phyloP scores from a whole-genome alignment of 1,140 invertebrate genomes.

The Drosophila tropicalis region DNA sequence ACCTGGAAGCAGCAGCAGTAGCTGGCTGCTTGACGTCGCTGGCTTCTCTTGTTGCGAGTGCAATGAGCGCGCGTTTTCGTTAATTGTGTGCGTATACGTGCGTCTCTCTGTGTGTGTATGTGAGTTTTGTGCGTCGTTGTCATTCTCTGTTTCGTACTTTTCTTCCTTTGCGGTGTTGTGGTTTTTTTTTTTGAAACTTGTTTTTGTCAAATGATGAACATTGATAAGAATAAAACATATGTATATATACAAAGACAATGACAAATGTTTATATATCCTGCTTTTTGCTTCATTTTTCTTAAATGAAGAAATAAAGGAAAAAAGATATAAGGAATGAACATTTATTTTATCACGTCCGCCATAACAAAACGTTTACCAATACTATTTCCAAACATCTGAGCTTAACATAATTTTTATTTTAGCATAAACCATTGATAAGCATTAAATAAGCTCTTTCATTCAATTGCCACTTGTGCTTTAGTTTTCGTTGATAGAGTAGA shows the following conservation, averaged over 20 bases:
- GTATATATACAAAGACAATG: too few species aligned
- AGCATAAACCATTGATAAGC: not conserved
- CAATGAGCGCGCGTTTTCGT: conserved; percentile 10
- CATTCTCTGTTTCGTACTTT: conserved; percentile 14
- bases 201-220: conserved; percentile 7
- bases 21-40: not conserved
- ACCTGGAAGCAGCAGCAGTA: not conserved
- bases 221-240: conserved; percentile 13
- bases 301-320: not conserved
- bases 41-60: conserved; percentile 13
- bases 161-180: conserved; percentile 10
- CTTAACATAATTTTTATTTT: not conserved
- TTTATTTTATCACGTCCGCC: conserved; percentile 8
- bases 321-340: not conserved
- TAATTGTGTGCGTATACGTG: conserved; percentile 7
- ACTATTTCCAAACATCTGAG: not conserved
- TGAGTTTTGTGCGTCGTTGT: conserved; percentile 10
- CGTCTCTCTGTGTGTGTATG: not conserved
- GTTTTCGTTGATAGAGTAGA: not conserved
- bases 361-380: not conserved
- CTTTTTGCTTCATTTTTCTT: not conserved
- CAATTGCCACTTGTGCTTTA: not conserved
- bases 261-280: not conserved
- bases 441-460: not conserved
- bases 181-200: conserved; percentile 1